These are phyloP conservation scores for Corydoras maculifer DNA, from an alignment of 2,113 vertebrate species.

Conservation along the genomic window DNA sequence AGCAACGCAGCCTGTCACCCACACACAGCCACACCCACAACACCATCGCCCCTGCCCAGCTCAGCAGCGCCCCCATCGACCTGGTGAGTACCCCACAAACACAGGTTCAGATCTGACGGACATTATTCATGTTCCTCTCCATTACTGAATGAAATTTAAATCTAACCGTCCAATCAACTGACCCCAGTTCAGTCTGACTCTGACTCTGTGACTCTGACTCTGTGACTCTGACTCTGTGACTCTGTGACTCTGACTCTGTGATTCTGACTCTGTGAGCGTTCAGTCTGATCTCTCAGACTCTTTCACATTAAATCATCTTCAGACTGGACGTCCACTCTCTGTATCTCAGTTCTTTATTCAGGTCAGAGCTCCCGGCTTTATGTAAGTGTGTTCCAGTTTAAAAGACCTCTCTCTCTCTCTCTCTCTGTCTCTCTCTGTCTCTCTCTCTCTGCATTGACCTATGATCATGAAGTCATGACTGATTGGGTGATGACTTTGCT, in stretches of 20 bases:
- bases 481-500: no score
- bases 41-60: slow-evolving; percentile 68
- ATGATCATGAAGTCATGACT: no score
- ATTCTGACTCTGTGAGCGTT: no score
- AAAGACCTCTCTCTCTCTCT: neutral
- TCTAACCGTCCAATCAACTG: no score
- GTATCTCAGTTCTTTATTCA: neutral
- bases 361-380: neutral
- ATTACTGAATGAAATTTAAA: no score
- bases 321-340: neutral
- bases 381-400: neutral
- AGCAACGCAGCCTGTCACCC: slow-evolving; percentile 62
- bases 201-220: no score
- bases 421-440: neutral
- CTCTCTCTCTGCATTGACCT: no score
- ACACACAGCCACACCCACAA: slow-evolving; percentile 65
- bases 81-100: slow-evolving; percentile 61
- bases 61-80: slow-evolving; percentile 73
- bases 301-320: neutral
- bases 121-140: no score
- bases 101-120: no score
- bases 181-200: no score
- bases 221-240: no score
- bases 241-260: no score
- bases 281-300: neutral